Evolutionary conservation across 1,140 invertebrate genomes (phyloP).

Genomic region (Heliconius nattereri): DNA sequence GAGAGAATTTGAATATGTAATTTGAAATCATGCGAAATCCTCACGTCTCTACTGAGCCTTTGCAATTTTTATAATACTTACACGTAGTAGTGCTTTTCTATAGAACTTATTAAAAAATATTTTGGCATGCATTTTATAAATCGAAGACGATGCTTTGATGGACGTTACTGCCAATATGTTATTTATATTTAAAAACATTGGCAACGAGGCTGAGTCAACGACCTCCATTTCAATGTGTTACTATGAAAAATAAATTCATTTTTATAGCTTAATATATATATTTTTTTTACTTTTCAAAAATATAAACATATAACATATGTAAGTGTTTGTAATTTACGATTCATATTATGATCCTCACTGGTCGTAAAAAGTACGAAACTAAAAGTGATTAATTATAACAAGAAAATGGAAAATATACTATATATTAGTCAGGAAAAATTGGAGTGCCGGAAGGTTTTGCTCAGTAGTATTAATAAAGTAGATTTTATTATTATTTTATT

Average conservation of each 20-base stretch:
- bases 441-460: no score
- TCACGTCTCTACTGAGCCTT: no score
- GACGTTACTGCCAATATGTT: neutral
- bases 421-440: no score
- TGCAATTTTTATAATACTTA: no score
- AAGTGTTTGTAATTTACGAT: conserved; percentile 6
- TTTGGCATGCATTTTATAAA: neutral
- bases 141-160: neutral
- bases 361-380: neutral
- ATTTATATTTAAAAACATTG: conserved; percentile 16
- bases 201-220: neutral
- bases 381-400: no score
- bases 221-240: conserved; percentile 5
- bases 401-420: no score
- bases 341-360: neutral
- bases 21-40: no score
- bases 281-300: neutral
- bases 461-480: no score
- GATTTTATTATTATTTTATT: no score
- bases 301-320: neutral
- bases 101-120: neutral
- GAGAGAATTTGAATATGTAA: no score
- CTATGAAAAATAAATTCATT: neutral
- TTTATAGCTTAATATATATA: neutral
- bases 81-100: no score